These are phyloP conservation scores for Haliclona indistincta DNA, from an alignment of 37 sponge, comb jelly and placozoan genomes.

Conservation along the genomic window DNA sequence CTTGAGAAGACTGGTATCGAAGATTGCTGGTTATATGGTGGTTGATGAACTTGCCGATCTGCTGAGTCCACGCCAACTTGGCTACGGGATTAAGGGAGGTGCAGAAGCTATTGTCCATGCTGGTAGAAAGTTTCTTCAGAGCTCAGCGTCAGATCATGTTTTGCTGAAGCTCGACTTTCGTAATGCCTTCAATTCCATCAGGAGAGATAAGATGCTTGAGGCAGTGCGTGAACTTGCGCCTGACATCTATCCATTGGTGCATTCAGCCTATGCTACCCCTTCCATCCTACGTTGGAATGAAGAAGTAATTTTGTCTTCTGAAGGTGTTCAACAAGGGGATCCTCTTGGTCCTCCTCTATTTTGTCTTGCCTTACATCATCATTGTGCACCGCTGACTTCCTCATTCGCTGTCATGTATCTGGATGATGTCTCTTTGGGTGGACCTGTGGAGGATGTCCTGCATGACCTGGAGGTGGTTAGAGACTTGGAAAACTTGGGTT, in stretches of 20 bases:
- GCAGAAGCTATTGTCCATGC: slow-evolving; percentile 24
- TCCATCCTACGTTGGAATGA: slow-evolving; percentile 24
- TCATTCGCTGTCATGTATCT: background rate
- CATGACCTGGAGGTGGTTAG: no score
- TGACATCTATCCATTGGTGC: slow-evolving; percentile 7
- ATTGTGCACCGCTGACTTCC: background rate
- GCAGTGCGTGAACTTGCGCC: background rate
- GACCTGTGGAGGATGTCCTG: background rate
- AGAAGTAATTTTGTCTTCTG: slow-evolving; percentile 13
- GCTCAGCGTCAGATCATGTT: background rate
- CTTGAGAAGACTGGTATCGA: slow-evolving; percentile 34
- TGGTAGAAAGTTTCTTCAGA: slow-evolving; percentile 7
- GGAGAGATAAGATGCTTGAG: slow-evolving; percentile 5
- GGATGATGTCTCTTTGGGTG: slow-evolving; percentile 20
- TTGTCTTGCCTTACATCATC: slow-evolving; percentile 8
- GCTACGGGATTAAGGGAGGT: slow-evolving; percentile 16
- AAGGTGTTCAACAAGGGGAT: no score
- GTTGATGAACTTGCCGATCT: no score
- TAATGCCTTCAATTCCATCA: slow-evolving; percentile 27
- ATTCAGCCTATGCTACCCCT: slow-evolving; percentile 31
- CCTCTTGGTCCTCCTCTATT: no score
- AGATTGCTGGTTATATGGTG: no score
- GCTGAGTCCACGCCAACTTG: slow-evolving; percentile 24
- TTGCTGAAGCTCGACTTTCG: slow-evolving; percentile 16
- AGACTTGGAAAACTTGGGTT: background rate